phyloP scores from a whole-genome alignment of 2,797 vertebrate species.

The Girardinus metallicus region DNA sequence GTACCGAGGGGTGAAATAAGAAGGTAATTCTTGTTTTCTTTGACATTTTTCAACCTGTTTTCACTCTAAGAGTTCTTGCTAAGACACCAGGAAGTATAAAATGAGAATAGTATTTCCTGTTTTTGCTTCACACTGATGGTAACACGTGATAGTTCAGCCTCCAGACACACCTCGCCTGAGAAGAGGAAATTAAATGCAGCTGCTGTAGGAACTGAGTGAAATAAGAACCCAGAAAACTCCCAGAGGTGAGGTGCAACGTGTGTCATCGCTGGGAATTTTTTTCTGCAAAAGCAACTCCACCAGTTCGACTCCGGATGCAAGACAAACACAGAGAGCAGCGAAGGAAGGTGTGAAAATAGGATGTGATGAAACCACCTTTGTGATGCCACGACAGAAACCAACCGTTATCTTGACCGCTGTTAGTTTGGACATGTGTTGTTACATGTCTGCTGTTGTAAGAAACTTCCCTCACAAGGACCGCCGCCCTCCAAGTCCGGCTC shows the following conservation, averaged over 20 bases:
- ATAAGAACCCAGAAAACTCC: neutral
- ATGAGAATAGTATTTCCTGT: neutral
- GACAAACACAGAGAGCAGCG: neutral
- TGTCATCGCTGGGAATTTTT: slow-evolving; percentile 47
- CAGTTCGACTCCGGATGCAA: neutral
- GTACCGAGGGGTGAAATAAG: no score
- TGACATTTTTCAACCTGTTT: neutral
- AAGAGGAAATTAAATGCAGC: slow-evolving; percentile 11
- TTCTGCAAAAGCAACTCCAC: neutral
- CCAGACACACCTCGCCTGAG: neutral
- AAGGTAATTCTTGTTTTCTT: no score
- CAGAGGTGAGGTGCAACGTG: neutral
- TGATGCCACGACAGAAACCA: neutral
- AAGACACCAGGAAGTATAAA: neutral
- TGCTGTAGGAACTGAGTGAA: neutral
- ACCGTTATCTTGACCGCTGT: neutral
- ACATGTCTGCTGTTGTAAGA: neutral
- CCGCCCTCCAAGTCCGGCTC: neutral
- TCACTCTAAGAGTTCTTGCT: neutral
- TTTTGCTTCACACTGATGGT: neutral
- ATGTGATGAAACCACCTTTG: neutral
- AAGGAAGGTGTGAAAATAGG: slow-evolving; percentile 1
- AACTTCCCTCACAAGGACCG: neutral
- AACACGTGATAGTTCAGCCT: neutral
- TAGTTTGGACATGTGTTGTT: neutral